These are phyloP conservation scores for Cephalophus harveyi DNA, from an alignment of 2,113 vertebrate genomes.

Conservation along the genomic window DNA sequence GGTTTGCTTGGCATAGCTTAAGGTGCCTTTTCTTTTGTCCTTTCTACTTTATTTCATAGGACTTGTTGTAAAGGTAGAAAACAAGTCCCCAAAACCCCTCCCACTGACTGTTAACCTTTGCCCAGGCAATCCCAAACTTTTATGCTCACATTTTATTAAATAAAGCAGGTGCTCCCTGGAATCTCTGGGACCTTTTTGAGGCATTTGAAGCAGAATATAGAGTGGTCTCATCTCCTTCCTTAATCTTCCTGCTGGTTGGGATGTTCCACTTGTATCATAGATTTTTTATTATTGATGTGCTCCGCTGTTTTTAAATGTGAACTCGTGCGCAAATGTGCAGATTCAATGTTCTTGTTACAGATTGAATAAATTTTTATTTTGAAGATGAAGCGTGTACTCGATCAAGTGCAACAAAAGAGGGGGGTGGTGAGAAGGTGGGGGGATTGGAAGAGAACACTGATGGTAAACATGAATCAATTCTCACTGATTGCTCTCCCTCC, in stretches of 20 bases:
- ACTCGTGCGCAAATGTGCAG: slow-evolving; percentile 82
- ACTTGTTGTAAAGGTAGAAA: slow-evolving; percentile 38
- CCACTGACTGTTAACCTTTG: slow-evolving; percentile 70
- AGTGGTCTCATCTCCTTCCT: slow-evolving; percentile 68
- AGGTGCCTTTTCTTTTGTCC: slow-evolving; percentile 74
- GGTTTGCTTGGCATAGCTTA: slow-evolving; percentile 69
- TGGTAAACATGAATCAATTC: not conserved
- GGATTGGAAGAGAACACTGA: not conserved
- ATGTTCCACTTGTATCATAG: slow-evolving; percentile 77
- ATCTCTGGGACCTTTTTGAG: slow-evolving; percentile 75
- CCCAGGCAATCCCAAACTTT: slow-evolving; percentile 57
- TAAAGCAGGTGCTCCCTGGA: slow-evolving; percentile 75
- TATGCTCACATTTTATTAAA: slow-evolving; percentile 66
- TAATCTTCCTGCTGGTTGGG: slow-evolving; percentile 78
- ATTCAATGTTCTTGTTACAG: slow-evolving; percentile 87
- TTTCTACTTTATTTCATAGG: slow-evolving; percentile 54
- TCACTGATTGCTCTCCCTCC: not conserved
- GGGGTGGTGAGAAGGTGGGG: not conserved
- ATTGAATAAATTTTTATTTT: slow-evolving; percentile 89
- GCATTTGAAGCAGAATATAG: slow-evolving; percentile 74
- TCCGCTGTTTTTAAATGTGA: slow-evolving; percentile 88
- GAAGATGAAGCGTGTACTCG: slow-evolving; percentile 69
- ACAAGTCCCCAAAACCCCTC: slow-evolving; percentile 48
- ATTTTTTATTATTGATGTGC: slow-evolving; percentile 80
- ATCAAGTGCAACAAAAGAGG: not conserved